These are phyloP conservation scores for Malurus alboscapulatus DNA, from an alignment of 2,113 vertebrate species.

Conservation along the genomic window DNA sequence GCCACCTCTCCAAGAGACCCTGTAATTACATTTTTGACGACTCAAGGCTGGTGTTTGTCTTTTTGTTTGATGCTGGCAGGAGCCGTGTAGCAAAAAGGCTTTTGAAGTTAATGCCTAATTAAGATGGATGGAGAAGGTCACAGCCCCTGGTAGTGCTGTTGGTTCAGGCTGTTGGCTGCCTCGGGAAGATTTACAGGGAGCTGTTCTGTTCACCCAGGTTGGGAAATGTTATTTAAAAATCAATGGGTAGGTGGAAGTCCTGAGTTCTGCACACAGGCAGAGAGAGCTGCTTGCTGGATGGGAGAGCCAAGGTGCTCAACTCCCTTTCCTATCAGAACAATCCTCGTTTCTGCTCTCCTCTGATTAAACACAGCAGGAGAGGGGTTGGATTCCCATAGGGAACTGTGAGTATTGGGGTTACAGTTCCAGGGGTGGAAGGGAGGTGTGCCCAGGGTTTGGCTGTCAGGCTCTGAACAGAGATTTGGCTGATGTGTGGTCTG, in stretches of 20 bases:
- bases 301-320: not conserved
- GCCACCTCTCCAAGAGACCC: conserved; percentile 46
- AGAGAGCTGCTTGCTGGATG: not conserved
- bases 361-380: not conserved
- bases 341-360: not conserved
- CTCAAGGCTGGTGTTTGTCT: conserved; percentile 66
- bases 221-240: conserved; percentile 59
- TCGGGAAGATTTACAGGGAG: conserved; percentile 40
- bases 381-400: not conserved
- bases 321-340: not conserved
- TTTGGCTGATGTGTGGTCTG: not conserved
- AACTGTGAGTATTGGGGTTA: not conserved
- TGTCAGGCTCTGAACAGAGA: not conserved
- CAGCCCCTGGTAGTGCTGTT: not conserved
- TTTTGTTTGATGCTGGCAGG: conserved; percentile 56
- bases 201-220: not conserved
- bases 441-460: too few species aligned
- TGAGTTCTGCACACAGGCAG: not conserved
- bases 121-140: conserved; percentile 56
- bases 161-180: not conserved
- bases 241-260: not conserved
- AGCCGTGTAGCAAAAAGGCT: conserved; percentile 12
- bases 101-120: conserved; percentile 60
- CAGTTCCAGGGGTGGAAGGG: fast-evolving
- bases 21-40: conserved; percentile 66